Conservation (phyloP, 2,888 invertebrate genomes). For the Chouioia cunea region DNA sequence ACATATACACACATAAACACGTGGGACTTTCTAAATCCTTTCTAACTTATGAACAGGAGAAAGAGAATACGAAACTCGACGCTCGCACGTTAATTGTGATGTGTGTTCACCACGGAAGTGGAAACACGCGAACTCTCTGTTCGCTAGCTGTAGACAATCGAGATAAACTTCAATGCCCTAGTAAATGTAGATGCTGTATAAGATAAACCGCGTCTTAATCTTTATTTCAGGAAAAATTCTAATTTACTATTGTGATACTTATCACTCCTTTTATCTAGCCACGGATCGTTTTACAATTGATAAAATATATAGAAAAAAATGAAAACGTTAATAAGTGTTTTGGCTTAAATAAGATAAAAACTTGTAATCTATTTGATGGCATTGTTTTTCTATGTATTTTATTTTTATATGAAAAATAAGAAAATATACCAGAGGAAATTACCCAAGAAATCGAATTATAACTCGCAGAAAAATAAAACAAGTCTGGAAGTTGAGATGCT, state of each 20-base stretch:
- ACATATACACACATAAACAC: no score
- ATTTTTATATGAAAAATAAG: constrained; percentile 53
- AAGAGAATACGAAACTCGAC: constrained; percentile 13
- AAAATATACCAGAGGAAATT: constrained; percentile 61
- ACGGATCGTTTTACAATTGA: no score
- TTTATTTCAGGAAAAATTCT: neutral
- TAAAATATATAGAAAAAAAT: no score
- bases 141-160: constrained; percentile 35
- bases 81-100: constrained; percentile 42
- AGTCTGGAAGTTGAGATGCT: constrained; percentile 1
- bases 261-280: neutral
- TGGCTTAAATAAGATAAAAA: no score
- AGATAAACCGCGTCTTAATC: constrained; percentile 18
- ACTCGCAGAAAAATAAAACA: constrained; percentile 36
- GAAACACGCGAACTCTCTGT: constrained; percentile 21
- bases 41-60: constrained; percentile 49
- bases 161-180: constrained; percentile 16
- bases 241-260: neutral
- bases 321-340: no score
- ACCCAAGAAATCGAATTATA: constrained; percentile 55
- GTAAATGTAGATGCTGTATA: constrained; percentile 4
- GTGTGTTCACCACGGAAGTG: constrained; percentile 27
- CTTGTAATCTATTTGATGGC: no score
- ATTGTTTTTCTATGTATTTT: no score
- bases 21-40: constrained; percentile 58